Conservation (phyloP, 2,113 vertebrate species). For the Merops nubicus region DNA sequence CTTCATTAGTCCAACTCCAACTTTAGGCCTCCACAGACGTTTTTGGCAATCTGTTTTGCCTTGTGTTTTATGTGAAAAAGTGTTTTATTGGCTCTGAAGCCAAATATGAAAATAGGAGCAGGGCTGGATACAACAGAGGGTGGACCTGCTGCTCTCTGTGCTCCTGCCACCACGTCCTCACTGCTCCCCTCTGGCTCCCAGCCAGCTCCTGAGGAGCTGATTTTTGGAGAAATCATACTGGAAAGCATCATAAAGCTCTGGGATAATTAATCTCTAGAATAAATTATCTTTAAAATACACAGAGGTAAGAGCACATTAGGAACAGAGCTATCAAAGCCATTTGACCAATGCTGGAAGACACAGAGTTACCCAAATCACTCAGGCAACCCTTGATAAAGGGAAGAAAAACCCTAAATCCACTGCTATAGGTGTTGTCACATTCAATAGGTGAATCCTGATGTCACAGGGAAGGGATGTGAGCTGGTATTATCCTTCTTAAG, state of each 20-base stretch:
- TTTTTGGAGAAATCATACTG: not conserved
- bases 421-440: not conserved
- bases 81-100: not conserved
- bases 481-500: not conserved
- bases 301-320: fast-evolving
- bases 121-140: fast-evolving
- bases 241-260: not conserved
- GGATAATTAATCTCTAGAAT: not conserved
- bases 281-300: not conserved
- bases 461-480: not conserved
- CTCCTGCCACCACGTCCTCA: fast-evolving
- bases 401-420: not conserved
- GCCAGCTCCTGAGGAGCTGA: not conserved
- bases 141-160: fast-evolving
- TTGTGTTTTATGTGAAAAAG: not conserved
- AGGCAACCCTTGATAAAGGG: not conserved
- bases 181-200: not conserved
- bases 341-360: not conserved
- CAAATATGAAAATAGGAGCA: not conserved
- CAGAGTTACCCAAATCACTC: not conserved
- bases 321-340: fast-evolving
- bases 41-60: not conserved
- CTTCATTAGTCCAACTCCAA: not conserved
- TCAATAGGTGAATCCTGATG: not conserved
- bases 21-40: not conserved